phyloP scores from a whole-genome alignment of 2,113 vertebrate genomes.

The Fukomys damarensis region DNA sequence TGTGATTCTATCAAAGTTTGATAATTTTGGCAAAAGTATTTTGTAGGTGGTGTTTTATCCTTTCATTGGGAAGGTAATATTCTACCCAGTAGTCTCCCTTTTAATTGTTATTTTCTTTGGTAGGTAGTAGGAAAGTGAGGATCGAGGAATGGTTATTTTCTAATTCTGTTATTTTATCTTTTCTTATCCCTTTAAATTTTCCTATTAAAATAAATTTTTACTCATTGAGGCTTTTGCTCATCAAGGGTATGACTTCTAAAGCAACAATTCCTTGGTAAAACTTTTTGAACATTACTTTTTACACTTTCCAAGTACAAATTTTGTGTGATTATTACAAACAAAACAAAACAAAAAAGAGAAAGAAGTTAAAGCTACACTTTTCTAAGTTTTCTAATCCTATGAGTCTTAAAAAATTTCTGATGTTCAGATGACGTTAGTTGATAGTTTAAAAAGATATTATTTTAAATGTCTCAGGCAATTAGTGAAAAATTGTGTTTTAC shows the following conservation, averaged over 20 bases:
- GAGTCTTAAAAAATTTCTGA: not conserved
- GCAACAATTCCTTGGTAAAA: not conserved
- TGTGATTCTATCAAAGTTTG: not conserved
- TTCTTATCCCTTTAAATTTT: not conserved
- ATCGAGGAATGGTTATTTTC: not conserved
- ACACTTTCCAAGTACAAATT: not conserved
- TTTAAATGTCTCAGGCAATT: conserved; percentile 40
- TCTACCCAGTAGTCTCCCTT: not conserved
- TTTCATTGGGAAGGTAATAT: not conserved
- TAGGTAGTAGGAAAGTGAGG: not conserved
- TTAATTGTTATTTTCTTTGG: too few species aligned
- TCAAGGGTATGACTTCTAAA: not conserved
- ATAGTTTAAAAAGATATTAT: not conserved
- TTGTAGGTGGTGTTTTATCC: not conserved
- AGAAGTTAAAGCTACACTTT: not conserved
- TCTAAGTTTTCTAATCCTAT: not conserved
- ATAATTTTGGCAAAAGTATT: not conserved
- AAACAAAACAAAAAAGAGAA: conserved; percentile 25
- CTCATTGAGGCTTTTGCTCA: not conserved
- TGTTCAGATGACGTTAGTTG: not conserved
- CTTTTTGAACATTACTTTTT: not conserved
- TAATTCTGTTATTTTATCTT: not conserved
- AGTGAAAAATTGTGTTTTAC: not conserved
- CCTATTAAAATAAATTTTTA: not conserved
- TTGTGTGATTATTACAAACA: conserved; percentile 23